These are phyloP conservation scores for Edolisoma coerulescens DNA, from an alignment of 2,113 vertebrate species.

Conservation along the genomic window DNA sequence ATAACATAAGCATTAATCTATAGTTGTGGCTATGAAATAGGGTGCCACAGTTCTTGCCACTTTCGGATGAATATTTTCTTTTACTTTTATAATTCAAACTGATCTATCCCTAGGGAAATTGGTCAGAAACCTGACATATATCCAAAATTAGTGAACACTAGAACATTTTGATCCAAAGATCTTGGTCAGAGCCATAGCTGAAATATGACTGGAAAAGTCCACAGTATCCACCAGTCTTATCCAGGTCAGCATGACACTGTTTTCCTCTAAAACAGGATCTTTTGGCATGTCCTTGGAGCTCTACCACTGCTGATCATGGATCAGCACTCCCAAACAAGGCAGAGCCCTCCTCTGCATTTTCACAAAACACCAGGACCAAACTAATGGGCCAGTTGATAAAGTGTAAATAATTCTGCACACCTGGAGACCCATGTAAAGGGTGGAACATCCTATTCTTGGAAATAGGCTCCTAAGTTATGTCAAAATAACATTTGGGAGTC, in stretches of 20 bases:
- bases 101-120: not conserved
- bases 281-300: not conserved
- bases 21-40: not conserved
- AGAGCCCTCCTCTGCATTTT: not conserved
- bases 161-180: not conserved
- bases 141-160: not conserved
- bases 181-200: not conserved
- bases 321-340: not conserved
- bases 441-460: not conserved
- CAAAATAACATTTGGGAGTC: not conserved
- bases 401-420: not conserved
- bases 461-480: not conserved
- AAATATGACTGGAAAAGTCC: not conserved
- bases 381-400: not conserved
- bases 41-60: not conserved
- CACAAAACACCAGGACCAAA: not conserved
- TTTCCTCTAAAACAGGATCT: not conserved
- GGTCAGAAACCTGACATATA: not conserved
- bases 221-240: not conserved
- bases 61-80: not conserved
- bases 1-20: not conserved
- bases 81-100: not conserved
- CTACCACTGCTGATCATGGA: not conserved
- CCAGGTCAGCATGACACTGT: not conserved
- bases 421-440: rapidly evolving